Base-by-base conservation (phyloP, 1,140 invertebrate genomes). In the Dendrolimus kikuchii region DNA sequence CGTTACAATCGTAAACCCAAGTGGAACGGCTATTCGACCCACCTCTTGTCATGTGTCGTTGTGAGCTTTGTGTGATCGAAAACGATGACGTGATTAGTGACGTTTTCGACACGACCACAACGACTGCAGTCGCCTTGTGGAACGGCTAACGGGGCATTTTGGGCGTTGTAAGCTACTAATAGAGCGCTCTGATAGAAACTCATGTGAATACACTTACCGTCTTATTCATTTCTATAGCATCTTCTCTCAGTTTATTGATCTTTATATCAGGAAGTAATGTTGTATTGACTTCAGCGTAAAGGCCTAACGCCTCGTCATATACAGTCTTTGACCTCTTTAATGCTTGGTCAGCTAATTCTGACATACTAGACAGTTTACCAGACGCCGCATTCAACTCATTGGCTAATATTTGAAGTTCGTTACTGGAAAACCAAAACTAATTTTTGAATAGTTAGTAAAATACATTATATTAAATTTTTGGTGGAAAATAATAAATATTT, bases 241-340 rank as follows among this genome's bases (percentile, higher is more conserved):
- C 90, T 23, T 88, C 85, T 59, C 92, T 92, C 42, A 98, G 86
- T 57, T 90, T 85, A 0, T 87, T 81, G 2, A 95, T 87, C 70
- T 98, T 92, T 5, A 96, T 90, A 5, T 90, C 81, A 0, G 96
- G 96, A 4, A 97, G 80, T 7, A 90, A 88, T 4, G 96, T 88
- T 41, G 92, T 92, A 38, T 92, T 92, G 0, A 96, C 93, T 63
- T 95, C 90, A 4, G 91, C 92, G 41, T 94, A 91, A 2, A 97
- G 86, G 46, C 91, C 90, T 38, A 98, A 75, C 0, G 96, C 95
- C 57, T 96, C 92, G 4, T 95, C 90, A 59, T 95, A 93, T 0
- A 94, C 94, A 44, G 90, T 88, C 38, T 90, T 90, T 0, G 96
- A 93, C 72, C 92, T 91, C 10, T 90, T 88, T 37, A 92, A 86